phyloP scores from a whole-genome alignment of 2,113 vertebrate genomes.

The Spizaetus ornatus region DNA sequence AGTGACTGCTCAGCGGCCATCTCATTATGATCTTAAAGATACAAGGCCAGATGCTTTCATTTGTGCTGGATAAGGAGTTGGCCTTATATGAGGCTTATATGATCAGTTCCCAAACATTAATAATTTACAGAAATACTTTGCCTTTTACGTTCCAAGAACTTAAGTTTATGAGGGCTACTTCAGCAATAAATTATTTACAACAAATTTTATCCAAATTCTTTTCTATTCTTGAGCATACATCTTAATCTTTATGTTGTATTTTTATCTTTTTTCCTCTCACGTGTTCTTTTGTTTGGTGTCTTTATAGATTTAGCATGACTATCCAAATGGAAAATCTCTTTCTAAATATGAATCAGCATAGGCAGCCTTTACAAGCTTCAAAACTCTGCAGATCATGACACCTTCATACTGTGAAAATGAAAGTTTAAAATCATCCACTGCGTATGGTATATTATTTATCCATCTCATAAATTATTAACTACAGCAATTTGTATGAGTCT shows the following conservation, averaged over 20 bases:
- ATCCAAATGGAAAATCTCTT: constrained; percentile 3
- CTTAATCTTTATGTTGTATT: background rate
- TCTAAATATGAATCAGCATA: background rate
- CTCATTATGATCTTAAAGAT: constrained; percentile 1
- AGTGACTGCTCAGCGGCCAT: background rate
- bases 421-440: background rate
- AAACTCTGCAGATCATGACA: background rate
- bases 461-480: background rate
- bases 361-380: background rate
- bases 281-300: background rate
- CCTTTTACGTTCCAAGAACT: background rate
- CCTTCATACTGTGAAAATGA: background rate
- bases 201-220: background rate
- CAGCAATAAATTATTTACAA: background rate
- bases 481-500: background rate
- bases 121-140: constrained; percentile 6
- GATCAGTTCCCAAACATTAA: background rate
- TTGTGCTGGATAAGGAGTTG: background rate
- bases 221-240: background rate
- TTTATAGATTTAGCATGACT: background rate
- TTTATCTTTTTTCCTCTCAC: background rate
- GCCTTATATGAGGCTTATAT: background rate
- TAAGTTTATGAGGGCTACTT: background rate
- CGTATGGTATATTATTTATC: background rate
- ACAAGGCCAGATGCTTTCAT: constrained; percentile 11